Base-by-base conservation (phyloP, 2,797 vertebrate genomes). In the Onychomys leucogaster region DNA sequence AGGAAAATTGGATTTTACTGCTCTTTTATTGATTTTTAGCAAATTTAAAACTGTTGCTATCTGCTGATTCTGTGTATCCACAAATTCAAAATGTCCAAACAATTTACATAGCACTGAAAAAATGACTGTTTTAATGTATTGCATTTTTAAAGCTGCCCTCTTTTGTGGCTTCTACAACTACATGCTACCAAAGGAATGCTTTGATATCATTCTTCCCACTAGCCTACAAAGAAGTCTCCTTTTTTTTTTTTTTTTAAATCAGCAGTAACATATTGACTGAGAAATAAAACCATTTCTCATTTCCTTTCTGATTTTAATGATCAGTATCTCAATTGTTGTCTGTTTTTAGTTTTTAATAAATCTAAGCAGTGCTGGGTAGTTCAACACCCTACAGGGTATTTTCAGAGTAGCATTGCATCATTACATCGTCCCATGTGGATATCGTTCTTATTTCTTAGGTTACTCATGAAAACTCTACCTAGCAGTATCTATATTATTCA, bases 21-120 rank as follows among this genome's bases (percentile, higher is more conserved):
- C 96, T 90, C 69, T 98, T 91, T 87, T 96, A 96, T 97, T 97
- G 98, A 97, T 97, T 98, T 97, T 98, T 97, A 96, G 97, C 90
- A 98, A 97, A 97, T 98, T 97, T 98, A 97, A 98, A 98, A 97
- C 94, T 98, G 96, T 98, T 91, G 71, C 96, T 97, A 85, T 90
- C 89, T 96, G 96, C 96, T 97, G 97, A 98, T 98, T 69, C 85
- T 95, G 94, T 96, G 97, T 97, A 94, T 97, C 94, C 98, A 97
- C 98, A 97, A 97, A 96, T 98, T 98, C 96, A 96, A 98, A 98
- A 97, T 98, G 91, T 96, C 96, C 96, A 63, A 71, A 97, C 76
- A 97, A 96, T 98, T 98, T 98, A 97, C 97, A 97, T 94, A 97
- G 86, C 69, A 90, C 46, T 81, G 90, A 76, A 97, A n/a, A 97